phyloP scores from a whole-genome alignment of 2,888 invertebrate genomes.

The Dichetophora obliterata region DNA sequence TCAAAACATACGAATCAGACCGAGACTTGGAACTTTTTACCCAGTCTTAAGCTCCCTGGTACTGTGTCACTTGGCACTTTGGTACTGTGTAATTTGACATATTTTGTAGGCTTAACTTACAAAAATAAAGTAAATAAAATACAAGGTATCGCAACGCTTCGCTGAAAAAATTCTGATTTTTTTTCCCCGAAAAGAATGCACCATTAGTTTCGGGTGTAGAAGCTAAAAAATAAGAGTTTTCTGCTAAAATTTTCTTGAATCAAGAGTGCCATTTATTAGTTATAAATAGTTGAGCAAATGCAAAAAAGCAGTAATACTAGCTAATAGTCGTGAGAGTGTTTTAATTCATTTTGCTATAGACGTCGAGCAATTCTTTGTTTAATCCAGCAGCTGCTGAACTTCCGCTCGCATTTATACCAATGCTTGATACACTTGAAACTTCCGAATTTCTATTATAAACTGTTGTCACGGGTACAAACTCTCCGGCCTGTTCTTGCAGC shows the following conservation, averaged over 20 bases:
- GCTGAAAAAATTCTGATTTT: no score
- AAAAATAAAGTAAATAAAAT: no score
- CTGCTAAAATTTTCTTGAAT: background rate
- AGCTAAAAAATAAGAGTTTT: no score
- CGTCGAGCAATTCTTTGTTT: conserved; percentile 58
- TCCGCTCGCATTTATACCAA: background rate
- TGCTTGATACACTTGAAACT: conserved; percentile 38
- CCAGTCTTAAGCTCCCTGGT: no score
- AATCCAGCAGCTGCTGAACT: conserved; percentile 35
- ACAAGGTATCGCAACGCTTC: no score
- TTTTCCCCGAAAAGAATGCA: no score
- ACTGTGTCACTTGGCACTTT: no score
- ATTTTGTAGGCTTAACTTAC: no score
- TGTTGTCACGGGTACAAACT: conserved; percentile 59
- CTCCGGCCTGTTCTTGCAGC: conserved; percentile 28
- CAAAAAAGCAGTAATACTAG: background rate
- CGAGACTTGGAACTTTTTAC: no score
- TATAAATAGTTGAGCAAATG: background rate
- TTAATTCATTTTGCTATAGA: conserved; percentile 61
- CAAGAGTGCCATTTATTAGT: background rate
- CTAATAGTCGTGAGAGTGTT: background rate
- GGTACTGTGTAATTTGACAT: no score
- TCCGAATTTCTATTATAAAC: conserved; percentile 48
- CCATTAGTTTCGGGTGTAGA: no score
- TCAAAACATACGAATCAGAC: no score